Evolutionary conservation across 2,888 invertebrate genomes (phyloP).

Genomic region (Girardia tigrina): DNA sequence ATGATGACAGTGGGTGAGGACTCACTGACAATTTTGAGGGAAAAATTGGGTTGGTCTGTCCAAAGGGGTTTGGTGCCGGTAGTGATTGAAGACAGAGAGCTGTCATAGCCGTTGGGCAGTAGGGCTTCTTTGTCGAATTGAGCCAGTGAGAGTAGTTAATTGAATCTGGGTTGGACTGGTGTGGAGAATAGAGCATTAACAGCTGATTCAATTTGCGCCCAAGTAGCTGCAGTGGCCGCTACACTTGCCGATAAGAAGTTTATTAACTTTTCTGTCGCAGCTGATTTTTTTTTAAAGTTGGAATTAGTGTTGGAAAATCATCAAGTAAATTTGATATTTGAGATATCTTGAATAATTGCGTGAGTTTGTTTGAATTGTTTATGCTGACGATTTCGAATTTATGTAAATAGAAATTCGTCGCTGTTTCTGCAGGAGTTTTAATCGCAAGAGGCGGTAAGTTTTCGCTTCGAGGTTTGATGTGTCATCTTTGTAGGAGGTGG

Average conservation of each 20-base stretch:
- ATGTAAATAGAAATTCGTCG: background rate
- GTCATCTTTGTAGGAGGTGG: background rate
- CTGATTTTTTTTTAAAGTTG: background rate
- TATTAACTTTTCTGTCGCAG: slow-evolving; percentile 20
- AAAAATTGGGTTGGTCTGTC: slow-evolving; percentile 8
- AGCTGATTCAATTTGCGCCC: slow-evolving; percentile 9
- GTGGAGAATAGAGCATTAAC: slow-evolving; percentile 12
- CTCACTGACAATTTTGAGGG: slow-evolving; percentile 11
- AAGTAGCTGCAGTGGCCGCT: background rate
- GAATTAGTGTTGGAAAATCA: background rate
- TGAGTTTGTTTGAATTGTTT: slow-evolving; percentile 13
- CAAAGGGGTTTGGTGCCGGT: background rate
- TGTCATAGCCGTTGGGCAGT: slow-evolving; percentile 23
- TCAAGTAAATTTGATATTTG: slow-evolving; percentile 23
- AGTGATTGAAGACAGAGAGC: slow-evolving; percentile 11
- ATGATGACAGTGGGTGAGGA: slow-evolving; percentile 23
- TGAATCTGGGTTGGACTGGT: slow-evolving; percentile 14
- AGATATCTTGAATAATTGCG: slow-evolving; percentile 20
- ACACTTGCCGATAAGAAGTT: slow-evolving; percentile 20
- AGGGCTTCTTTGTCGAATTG: background rate
- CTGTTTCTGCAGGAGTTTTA: background rate
- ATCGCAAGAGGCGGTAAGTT: slow-evolving; percentile 20
- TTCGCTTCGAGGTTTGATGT: slow-evolving; percentile 13
- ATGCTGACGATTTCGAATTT: slow-evolving; percentile 23
- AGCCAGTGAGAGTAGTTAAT: slow-evolving; percentile 14